These are phyloP conservation scores for Notodonta dromedarius DNA, from an alignment of 2,888 invertebrate genomes.

Conservation along the genomic window DNA sequence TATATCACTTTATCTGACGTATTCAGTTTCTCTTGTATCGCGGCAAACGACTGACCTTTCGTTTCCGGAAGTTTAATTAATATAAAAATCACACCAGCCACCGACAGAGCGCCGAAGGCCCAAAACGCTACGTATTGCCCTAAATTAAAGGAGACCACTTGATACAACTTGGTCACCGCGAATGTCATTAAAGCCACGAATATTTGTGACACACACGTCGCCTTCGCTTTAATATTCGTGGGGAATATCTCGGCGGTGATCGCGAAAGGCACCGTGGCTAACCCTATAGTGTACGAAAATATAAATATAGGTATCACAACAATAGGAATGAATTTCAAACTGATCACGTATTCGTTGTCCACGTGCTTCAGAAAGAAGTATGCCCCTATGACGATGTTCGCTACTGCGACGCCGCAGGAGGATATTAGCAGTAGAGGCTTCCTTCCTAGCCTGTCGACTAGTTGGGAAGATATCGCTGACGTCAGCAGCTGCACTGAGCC, in stretches of 20 bases:
- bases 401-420: slow-evolving; percentile 80
- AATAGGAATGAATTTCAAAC: slow-evolving; percentile 83
- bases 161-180: slow-evolving; percentile 84
- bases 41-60: slow-evolving; percentile 85
- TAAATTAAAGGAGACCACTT: slow-evolving; percentile 78
- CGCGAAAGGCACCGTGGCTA: slow-evolving; percentile 86
- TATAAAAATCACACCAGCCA: slow-evolving; percentile 81
- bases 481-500: slow-evolving; percentile 82
- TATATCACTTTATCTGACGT: slow-evolving; percentile 65
- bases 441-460: slow-evolving; percentile 86
- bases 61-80: slow-evolving; percentile 83
- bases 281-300: slow-evolving; percentile 85
- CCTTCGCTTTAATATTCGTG: slow-evolving; percentile 85
- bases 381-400: slow-evolving; percentile 80
- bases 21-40: slow-evolving; percentile 81
- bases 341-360: slow-evolving; percentile 70
- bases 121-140: slow-evolving; percentile 83
- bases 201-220: slow-evolving; percentile 86
- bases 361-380: slow-evolving; percentile 83
- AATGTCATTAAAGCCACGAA: slow-evolving; percentile 85
- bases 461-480: slow-evolving; percentile 81
- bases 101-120: slow-evolving; percentile 79
- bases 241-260: slow-evolving; percentile 87
- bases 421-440: slow-evolving; percentile 85
- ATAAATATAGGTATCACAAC: slow-evolving; percentile 85